Evolutionary conservation across 1,140 invertebrate species (phyloP).

Genomic region (Drosophila setifemur): DNA sequence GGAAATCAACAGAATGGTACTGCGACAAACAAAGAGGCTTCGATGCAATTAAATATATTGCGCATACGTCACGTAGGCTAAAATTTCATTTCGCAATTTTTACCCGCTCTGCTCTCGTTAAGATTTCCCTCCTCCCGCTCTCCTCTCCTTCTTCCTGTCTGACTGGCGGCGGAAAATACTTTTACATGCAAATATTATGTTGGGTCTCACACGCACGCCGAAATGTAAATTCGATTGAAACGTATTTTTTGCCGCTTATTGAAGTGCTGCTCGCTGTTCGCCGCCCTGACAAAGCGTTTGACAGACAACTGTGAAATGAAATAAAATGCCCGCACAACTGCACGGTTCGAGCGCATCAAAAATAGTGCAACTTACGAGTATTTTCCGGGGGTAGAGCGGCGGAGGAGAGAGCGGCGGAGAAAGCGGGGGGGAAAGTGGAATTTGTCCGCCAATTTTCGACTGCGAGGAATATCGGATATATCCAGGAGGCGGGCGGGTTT

Average conservation of each 20-base stretch:
- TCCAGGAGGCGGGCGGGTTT: background rate
- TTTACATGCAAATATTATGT: conserved; percentile 59
- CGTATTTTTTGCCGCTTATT: conserved; percentile 58
- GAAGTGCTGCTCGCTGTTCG: conserved; percentile 46
- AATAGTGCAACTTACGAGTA: conserved; percentile 55
- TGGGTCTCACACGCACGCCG: conserved; percentile 22
- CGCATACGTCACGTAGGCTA: conserved; percentile 54
- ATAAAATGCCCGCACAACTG: conserved; percentile 38
- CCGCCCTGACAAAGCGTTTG: conserved; percentile 64
- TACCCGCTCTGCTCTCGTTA: conserved; percentile 8
- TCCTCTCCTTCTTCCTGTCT: background rate
- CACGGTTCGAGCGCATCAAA: conserved; percentile 52
- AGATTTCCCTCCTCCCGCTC: background rate
- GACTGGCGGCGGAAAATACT: conserved; percentile 39
- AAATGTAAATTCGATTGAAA: conserved; percentile 49
- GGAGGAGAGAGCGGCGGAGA: no score
- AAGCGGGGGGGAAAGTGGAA: background rate
- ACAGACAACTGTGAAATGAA: conserved; percentile 63
- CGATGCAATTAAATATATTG: conserved; percentile 62
- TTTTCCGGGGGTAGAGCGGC: no score
- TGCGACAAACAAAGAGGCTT: conserved; percentile 2
- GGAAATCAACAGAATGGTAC: background rate
- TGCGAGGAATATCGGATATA: background rate
- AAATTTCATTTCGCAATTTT: conserved; percentile 48
- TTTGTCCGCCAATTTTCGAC: background rate